Conservation (phyloP, 1,140 invertebrate genomes). For the Cephus cinctus region DNA sequence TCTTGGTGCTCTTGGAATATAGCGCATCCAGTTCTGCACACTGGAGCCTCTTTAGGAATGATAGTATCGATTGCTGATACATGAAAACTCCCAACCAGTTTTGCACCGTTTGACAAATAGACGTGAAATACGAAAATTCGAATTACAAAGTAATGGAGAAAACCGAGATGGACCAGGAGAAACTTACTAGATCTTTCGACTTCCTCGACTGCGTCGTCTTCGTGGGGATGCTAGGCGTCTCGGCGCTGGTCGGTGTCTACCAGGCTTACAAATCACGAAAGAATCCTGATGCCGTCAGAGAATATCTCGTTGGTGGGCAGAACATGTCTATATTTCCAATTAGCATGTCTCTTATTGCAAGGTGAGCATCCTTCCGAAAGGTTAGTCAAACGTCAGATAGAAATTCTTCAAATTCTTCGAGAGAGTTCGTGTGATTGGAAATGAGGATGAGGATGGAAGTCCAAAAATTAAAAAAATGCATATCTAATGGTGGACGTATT, state of each 20-base stretch:
- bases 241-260: constrained; percentile 66
- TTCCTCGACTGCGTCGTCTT: constrained; percentile 63
- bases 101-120: too few relatives aligned
- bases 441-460: too few relatives aligned
- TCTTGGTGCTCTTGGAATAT: too few relatives aligned
- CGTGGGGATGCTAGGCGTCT: constrained; percentile 60
- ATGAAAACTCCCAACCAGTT: not conserved
- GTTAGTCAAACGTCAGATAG: not conserved
- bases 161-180: constrained; percentile 15
- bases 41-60: too few relatives aligned
- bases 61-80: too few relatives aligned
- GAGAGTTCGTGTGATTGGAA: too few relatives aligned
- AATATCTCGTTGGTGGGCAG: constrained; percentile 65
- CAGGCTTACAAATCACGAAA: constrained; percentile 61
- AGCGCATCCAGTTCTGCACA: too few relatives aligned
- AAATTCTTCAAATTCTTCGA: not conserved
- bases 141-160: not conserved
- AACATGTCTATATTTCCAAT: constrained; percentile 66
- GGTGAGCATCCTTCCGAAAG: constrained; percentile 50
- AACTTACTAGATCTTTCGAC: constrained; percentile 41
- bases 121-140: not conserved
- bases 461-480: too few relatives aligned
- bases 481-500: too few relatives aligned
- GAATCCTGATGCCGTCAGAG: constrained; percentile 61
- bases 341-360: constrained; percentile 65